A percentile compares a stretch with the other conserved stretches of the same genome.
phyloP scores from a whole-genome alignment of 2,888 invertebrate genomes.

The Xestia rhomboidea region DNA sequence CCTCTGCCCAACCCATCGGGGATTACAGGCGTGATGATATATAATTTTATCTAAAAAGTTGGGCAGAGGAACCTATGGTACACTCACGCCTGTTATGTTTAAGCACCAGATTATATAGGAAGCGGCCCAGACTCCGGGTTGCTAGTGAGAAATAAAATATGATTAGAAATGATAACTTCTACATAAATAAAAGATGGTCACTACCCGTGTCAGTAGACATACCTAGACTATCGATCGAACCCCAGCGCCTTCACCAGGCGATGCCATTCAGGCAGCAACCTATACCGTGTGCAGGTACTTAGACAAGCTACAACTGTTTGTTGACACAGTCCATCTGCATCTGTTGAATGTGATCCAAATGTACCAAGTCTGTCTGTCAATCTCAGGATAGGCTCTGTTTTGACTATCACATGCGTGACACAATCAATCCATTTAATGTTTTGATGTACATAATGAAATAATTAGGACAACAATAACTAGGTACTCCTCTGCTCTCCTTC shows the following conservation, averaged over 20 bases:
- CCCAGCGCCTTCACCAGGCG: not conserved
- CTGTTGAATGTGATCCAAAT: not conserved
- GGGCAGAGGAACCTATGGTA: not conserved
- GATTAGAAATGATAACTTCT: not conserved
- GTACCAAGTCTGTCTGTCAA: not conserved
- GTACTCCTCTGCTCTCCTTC: not conserved
- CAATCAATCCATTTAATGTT: not conserved
- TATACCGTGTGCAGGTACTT: not conserved
- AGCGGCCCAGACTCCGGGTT: no score
- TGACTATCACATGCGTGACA: not conserved
- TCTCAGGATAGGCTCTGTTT: not conserved
- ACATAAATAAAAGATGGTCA: not conserved
- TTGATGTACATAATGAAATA: not conserved
- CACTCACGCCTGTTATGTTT: not conserved
- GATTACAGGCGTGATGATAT: no score
- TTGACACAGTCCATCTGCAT: constrained; percentile 5
- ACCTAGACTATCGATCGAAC: constrained; percentile 9
- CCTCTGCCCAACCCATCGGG: no score
- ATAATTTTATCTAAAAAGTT: no score
- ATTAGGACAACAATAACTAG: not conserved
- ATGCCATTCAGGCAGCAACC: constrained; percentile 7
- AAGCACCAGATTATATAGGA: no score
- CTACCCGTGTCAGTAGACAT: not conserved
- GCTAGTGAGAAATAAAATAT: not conserved
- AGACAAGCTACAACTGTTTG: constrained; percentile 16